Percentiles rank a stretch among this genome's conserved stretches.
Evolutionary conservation across 2,797 vertebrate species (phyloP).

Genomic region (Schizopygopsis pylzovi): DNA sequence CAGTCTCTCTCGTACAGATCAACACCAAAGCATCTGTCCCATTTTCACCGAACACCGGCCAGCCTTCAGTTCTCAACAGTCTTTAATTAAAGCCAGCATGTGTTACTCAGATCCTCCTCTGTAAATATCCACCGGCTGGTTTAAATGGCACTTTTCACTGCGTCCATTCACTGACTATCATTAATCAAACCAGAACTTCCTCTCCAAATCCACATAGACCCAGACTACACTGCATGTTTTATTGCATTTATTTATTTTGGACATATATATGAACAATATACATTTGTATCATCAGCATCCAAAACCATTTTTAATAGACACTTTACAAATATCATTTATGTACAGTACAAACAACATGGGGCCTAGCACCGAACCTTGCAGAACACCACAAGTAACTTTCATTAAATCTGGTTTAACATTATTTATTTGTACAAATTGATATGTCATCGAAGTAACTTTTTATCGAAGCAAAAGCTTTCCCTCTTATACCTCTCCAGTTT

Average conservation of each 20-base stretch:
- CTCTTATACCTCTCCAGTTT: no score
- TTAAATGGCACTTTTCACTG: constrained; percentile 50
- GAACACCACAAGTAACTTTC: no score
- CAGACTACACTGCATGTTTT: background rate
- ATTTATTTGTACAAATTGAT: no score
- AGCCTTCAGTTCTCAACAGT: constrained; percentile 1
- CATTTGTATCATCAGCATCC: no score
- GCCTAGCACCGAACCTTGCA: no score
- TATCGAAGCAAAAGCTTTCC: no score
- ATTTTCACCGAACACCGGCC: background rate
- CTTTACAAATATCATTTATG: no score
- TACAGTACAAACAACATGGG: no score
- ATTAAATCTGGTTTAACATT: no score
- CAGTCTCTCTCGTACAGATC: background rate
- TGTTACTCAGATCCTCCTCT: background rate
- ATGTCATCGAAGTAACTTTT: no score
- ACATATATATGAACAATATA: background rate
- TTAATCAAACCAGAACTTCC: constrained; percentile 27
- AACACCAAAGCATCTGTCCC: background rate
- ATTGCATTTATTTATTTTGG: background rate
- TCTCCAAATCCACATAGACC: background rate
- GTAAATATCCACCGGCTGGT: constrained; percentile 36
- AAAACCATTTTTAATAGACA: no score
- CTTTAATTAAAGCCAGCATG: constrained; percentile 44
- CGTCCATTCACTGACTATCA: constrained; percentile 17